A percentile compares a stretch with the other conserved stretches of the same genome.
phyloP scores from a whole-genome alignment of 1,140 invertebrate species.

The Cryptotermes secundus region DNA sequence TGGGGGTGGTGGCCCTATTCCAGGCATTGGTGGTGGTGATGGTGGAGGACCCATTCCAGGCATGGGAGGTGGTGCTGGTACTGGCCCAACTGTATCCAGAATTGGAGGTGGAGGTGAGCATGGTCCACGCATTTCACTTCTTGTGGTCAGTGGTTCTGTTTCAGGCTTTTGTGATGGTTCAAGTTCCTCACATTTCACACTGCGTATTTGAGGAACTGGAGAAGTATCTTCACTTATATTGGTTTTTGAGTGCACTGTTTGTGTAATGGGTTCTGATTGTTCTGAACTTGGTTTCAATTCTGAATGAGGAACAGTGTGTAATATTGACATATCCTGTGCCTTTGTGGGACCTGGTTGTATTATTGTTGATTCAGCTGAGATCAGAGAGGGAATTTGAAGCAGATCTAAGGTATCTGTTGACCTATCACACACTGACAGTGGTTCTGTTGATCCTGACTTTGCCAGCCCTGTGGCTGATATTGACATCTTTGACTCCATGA shows the following conservation, averaged over 20 bases:
- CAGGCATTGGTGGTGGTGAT: constrained; percentile 48
- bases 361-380: background rate
- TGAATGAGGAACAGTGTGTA: background rate
- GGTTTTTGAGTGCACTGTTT: background rate
- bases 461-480: background rate
- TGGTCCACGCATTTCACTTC: constrained; percentile 26
- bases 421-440: background rate
- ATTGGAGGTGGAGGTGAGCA: constrained; percentile 45
- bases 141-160: background rate
- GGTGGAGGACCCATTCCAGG: constrained; percentile 40
- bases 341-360: background rate
- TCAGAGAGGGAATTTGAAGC: background rate
- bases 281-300: background rate
- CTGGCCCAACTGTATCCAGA: constrained; percentile 39
- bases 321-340: background rate
- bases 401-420: constrained; percentile 13
- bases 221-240: background rate
- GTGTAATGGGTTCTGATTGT: background rate
- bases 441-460: background rate
- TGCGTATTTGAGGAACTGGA: background rate
- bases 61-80: constrained; percentile 46
- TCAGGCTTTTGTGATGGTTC: background rate
- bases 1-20: constrained; percentile 44
- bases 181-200: background rate
- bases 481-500: background rate